A percentile compares a stretch with the other conserved stretches of the same genome.
Conservation (phyloP, 2,888 invertebrate genomes). For the Scrobipalpa costella region DNA sequence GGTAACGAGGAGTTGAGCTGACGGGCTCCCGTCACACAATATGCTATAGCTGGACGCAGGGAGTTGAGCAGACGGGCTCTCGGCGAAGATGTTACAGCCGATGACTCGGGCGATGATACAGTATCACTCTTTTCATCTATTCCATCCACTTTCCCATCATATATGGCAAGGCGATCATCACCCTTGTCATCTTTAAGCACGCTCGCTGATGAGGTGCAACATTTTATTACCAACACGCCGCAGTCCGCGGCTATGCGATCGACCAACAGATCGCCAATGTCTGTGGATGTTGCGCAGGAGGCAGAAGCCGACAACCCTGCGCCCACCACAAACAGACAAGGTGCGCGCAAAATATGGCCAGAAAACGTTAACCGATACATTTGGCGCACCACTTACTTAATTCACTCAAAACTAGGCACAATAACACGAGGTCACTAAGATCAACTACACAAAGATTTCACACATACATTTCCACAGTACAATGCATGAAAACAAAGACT, state of each 20-base stretch:
- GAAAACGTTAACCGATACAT: constrained; percentile 16
- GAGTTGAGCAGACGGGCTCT: too few species aligned
- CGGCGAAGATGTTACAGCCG: too few species aligned
- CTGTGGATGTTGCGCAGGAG: constrained; percentile 5
- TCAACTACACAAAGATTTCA: background rate
- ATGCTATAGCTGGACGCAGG: too few species aligned
- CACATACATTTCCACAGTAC: background rate
- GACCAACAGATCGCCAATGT: constrained; percentile 23
- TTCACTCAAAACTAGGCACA: background rate
- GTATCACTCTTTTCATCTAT: too few species aligned
- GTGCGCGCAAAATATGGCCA: background rate
- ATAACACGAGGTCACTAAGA: background rate
- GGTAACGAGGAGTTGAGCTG: too few species aligned
- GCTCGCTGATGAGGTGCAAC: too few species aligned
- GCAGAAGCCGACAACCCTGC: constrained; percentile 3
- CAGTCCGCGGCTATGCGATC: background rate
- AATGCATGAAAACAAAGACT: background rate
- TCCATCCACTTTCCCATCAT: too few species aligned
- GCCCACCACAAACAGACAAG: background rate
- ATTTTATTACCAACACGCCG: too few species aligned
- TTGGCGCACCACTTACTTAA: constrained; percentile 25
- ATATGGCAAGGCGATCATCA: too few species aligned
- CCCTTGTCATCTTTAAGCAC: too few species aligned
- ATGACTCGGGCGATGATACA: too few species aligned
- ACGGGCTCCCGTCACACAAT: too few species aligned